Percentiles rank a stretch among this genome's conserved stretches.
Evolutionary conservation across 35 echinoderm and acorn worm species (phyloP).

Genomic region (Chiridota heheva): DNA sequence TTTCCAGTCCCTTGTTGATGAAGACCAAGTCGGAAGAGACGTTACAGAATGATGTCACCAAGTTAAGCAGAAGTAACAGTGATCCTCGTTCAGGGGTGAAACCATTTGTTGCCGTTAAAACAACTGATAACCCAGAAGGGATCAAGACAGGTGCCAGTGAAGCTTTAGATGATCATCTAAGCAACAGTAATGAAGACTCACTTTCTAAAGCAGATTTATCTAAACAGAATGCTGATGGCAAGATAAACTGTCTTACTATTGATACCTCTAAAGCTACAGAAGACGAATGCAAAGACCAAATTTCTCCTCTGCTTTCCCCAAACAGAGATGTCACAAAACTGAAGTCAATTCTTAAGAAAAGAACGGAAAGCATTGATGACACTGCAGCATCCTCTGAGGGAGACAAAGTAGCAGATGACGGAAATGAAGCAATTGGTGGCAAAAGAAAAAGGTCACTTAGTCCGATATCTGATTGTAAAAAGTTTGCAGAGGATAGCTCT

Average conservation of each 20-base stretch:
- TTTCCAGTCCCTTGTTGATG: not conserved
- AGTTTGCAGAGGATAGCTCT: slow-evolving; percentile 8
- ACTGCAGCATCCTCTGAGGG: not conserved
- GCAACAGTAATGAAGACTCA: not conserved
- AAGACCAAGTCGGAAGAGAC: slow-evolving; percentile 33
- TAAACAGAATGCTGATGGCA: too few relatives aligned
- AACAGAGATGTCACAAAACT: slow-evolving; percentile 54
- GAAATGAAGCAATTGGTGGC: slow-evolving; percentile 37
- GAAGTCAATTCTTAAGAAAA: slow-evolving; percentile 87
- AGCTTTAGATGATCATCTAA: slow-evolving; percentile 9
- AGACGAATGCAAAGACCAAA: slow-evolving; percentile 3
- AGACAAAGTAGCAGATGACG: not conserved
- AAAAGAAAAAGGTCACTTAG: slow-evolving; percentile 83
- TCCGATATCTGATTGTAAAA: slow-evolving; percentile 24
- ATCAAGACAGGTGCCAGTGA: not conserved
- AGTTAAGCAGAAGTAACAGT: slow-evolving; percentile 31
- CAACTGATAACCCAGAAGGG: not conserved
- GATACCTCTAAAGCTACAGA: too few relatives aligned
- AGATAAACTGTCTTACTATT: too few relatives aligned
- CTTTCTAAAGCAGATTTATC: not conserved
- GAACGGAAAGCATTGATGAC: slow-evolving; percentile 37
- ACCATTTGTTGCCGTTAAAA: slow-evolving; percentile 19
- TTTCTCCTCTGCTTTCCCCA: not conserved
- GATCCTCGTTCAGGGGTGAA: slow-evolving; percentile 39
- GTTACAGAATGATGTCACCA: not conserved